These are phyloP conservation scores for Origma solitaria DNA, from an alignment of 2,113 vertebrate genomes.

Conservation along the genomic window DNA sequence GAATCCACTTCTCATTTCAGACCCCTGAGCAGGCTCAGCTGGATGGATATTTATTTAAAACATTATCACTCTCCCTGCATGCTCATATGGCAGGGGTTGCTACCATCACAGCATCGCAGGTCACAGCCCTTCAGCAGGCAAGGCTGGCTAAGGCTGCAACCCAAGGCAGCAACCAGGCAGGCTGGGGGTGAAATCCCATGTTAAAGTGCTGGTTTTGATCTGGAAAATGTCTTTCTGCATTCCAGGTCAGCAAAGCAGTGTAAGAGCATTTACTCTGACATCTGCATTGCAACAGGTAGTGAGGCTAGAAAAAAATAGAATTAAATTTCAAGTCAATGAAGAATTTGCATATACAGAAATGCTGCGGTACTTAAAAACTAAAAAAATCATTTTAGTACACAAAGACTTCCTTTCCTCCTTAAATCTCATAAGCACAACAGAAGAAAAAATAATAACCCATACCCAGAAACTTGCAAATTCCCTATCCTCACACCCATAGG, in stretches of 20 bases:
- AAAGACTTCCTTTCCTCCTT: not conserved
- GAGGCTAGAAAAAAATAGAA: not conserved
- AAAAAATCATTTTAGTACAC: not conserved
- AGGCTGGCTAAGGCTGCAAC: not conserved
- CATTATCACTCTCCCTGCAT: not conserved
- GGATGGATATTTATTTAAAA: not conserved
- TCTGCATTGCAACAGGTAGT: fast-evolving
- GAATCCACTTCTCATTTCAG: not conserved
- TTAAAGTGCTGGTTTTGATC: not conserved
- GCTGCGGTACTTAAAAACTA: not conserved
- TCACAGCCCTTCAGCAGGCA: not conserved
- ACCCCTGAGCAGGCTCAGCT: not conserved
- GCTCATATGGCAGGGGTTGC: not conserved
- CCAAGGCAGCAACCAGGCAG: not conserved
- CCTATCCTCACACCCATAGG: not conserved
- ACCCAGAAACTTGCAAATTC: not conserved
- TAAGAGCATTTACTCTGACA: not conserved
- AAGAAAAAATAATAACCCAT: not conserved
- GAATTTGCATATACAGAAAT: not conserved
- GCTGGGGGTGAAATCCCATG: not conserved
- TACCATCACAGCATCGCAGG: not conserved
- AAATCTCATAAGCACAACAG: not conserved
- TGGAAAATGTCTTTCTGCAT: not conserved
- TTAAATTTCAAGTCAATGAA: not conserved
- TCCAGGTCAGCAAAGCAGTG: not conserved